Base-by-base conservation (phyloP, 2,113 vertebrate genomes). In the Talpa occidentalis region DNA sequence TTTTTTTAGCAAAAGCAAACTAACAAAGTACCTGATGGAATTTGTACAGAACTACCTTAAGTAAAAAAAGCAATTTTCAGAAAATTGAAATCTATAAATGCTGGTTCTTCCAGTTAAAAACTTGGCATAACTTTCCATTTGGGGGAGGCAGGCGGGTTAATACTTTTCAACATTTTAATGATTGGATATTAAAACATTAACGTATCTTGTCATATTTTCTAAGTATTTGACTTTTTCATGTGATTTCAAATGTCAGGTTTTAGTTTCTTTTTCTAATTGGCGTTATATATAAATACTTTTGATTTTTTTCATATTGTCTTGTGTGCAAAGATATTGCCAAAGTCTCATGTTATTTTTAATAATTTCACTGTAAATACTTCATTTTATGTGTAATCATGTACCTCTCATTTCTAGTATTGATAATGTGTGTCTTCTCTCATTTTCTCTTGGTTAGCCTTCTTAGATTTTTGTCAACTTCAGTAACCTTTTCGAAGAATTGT, bases 231-330 rank as follows among this genome's bases (percentile, higher is more conserved):
- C 54, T 56, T 88, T 74, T 84, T 47, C 0, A 28, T 89, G 32
- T 32, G 72, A 56, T 76, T 73, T 56, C 26, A 73, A 78, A 59
- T 42, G 26, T 90, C 49, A 47, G 11, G 24, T 72, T 82, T 95
- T 92, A 22, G 30, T 92, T 88, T 83, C 56, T n/a, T 72, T 64
- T 78, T 92, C 35, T 92, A n/a, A 72, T n/a, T 78, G 32, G 11
- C 88, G 12, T 7, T 44, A 47, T 6, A 84, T 56, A 77, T 37
- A 60, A 73, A 89, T 89, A 22, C 10, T 24, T 88, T 83, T 37
- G 37, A 70, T 19, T 32, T 47, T 52, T 62, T 47, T 40, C 26
- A 30, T 76, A 35, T 37, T 84, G 12, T 69, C 11, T 74, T 83
- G n/a, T 76, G n/a, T 69, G 1, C 10, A 82, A 91, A 91, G 8